Evolutionary conservation across 2,888 invertebrate genomes (phyloP), one percentile per base, ranked within the genome.

Genomic region (Helleia helle): DNA sequence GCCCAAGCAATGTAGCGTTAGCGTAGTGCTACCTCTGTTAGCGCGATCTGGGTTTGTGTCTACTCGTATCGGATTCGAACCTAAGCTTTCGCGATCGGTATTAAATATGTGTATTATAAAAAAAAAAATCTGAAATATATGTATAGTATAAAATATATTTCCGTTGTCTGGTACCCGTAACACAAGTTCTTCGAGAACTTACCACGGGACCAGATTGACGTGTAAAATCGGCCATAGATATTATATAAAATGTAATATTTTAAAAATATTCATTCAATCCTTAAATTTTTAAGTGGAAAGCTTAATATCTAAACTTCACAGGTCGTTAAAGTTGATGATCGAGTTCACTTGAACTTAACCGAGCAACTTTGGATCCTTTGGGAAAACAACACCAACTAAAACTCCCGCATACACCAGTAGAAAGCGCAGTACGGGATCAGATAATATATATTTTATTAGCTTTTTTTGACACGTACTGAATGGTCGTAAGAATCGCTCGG

Each of bases 251-350:
- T 17, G 18, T 13, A 12, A 24, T 3, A 36, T 9, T 42, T 39
- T 45, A 39, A 42, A 46, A 50, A 44, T 50, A 56, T 55, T 51
- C 9, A 25, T 15, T 30, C 8, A 12, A 34, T 22, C 25, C 12
- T 39, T 30, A 30, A 40, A 51, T 54, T 64, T 56, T 30, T 62
- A 64, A 65, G 59, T 56, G 55, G 57, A 55, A 51, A 59, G 59
- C 60, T 61, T 62, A 60, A 67, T 57, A 59, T 57, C 50, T 58
- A 56, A 69, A 71, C 55, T 73, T 71, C 42, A 51, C 56, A 58
- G 63, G 58, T 67, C 53, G 62, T 69, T 68, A 67, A 67, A 70
- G 65, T 72, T 67, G 63, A 65, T 63, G 67, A 70, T 67, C 61
- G 56, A 65, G 66, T 72, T 71, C 50, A 56, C 60, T 65, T 58